Percentiles rank a stretch among this genome's conserved stretches.
Evolutionary conservation across 2,113 vertebrate genomes (phyloP).

Genomic region (Chloropsis cyanopogon): DNA sequence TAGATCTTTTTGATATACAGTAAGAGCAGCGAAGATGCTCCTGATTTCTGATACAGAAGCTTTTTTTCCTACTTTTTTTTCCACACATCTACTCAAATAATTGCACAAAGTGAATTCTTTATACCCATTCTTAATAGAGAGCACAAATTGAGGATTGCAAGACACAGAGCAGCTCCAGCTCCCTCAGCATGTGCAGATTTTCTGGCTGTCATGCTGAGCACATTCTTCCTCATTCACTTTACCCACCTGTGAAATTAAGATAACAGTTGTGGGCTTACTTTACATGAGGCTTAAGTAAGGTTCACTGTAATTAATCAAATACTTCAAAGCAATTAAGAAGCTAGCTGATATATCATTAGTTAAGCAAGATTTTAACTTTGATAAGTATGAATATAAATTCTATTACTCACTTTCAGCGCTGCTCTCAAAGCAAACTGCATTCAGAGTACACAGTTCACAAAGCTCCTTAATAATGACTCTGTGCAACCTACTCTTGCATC

Average conservation of each 20-base stretch:
- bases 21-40: neutral
- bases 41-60: neutral
- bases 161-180: neutral
- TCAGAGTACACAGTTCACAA: neutral
- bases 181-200: neutral
- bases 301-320: constrained; percentile 25
- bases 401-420: neutral
- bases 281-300: neutral
- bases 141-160: rapidly evolving
- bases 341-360: neutral
- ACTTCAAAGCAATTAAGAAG: constrained; percentile 10
- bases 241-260: constrained; percentile 29
- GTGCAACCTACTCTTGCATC: neutral
- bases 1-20: neutral
- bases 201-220: neutral
- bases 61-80: neutral
- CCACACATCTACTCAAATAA: neutral
- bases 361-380: neutral
- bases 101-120: neutral
- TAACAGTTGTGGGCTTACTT: neutral
- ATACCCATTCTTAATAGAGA: neutral
- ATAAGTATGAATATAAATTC: neutral
- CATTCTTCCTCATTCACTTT: neutral
- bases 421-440: neutral
- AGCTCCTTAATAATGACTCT: neutral